Evolutionary conservation across 2,113 vertebrate species (phyloP).

Genomic region (Gallinago undulata): DNA sequence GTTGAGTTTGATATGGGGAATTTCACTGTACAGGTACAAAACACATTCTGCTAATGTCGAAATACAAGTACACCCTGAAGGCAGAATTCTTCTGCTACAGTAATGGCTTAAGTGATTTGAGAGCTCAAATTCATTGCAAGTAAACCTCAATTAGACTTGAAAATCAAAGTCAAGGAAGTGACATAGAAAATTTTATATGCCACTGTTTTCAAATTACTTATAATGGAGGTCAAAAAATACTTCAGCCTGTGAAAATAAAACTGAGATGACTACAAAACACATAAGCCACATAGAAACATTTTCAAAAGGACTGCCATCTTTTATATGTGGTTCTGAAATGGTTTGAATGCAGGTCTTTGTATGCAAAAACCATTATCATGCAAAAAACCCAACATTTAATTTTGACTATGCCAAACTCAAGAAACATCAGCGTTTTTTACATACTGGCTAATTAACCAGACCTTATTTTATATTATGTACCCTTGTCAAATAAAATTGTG

Average conservation of each 20-base stretch:
- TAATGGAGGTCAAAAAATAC: conserved; percentile 31
- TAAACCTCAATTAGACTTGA: conserved; percentile 36
- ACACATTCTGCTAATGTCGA: conserved; percentile 1
- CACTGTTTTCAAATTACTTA: conserved; percentile 34
- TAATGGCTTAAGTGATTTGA: conserved; percentile 36
- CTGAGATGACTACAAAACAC: not conserved
- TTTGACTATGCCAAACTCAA: not conserved
- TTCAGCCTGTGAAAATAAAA: conserved; percentile 3
- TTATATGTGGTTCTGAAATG: not conserved
- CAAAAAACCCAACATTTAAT: not conserved
- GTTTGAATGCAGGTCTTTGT: not conserved
- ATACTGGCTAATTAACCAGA: not conserved
- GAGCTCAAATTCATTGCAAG: conserved; percentile 38
- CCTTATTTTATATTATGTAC: not conserved
- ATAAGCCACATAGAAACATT: not conserved
- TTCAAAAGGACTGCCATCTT: not conserved
- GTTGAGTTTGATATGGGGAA: not conserved
- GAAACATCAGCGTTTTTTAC: not conserved
- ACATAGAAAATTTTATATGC: not conserved
- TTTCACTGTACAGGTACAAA: conserved; percentile 16
- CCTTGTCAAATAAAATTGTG: not conserved
- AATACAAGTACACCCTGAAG: conserved; percentile 36
- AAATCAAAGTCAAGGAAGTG: conserved; percentile 39
- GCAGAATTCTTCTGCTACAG: not conserved
- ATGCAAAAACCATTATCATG: not conserved